phyloP scores from a whole-genome alignment of 2,797 vertebrate species.

The Lateolabrax maculatus region DNA sequence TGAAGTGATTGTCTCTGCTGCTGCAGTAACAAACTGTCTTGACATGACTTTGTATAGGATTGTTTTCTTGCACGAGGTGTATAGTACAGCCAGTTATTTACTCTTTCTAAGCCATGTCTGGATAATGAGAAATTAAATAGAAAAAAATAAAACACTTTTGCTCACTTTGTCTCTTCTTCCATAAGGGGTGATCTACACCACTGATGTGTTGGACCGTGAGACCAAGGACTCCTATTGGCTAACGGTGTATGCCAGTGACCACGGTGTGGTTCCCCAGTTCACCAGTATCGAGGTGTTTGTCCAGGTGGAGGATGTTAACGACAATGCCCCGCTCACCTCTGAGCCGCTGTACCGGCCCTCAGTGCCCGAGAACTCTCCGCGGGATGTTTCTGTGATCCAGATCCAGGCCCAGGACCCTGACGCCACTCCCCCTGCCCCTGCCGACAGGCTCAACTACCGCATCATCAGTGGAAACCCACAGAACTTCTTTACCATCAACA shows the following conservation, averaged over 20 bases:
- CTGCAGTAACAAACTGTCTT: neutral
- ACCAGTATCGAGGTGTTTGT: slow-evolving; percentile 92
- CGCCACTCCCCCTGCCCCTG: slow-evolving; percentile 77
- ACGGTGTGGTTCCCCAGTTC: slow-evolving; percentile 93
- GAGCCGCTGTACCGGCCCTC: slow-evolving; percentile 93
- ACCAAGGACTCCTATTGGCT: slow-evolving; percentile 97
- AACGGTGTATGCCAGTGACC: slow-evolving; percentile 94
- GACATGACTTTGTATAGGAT: neutral
- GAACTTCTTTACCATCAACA: slow-evolving; percentile 95
- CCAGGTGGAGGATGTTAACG: slow-evolving; percentile 95
- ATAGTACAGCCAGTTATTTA: neutral
- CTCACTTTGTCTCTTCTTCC: slow-evolving; percentile 17
- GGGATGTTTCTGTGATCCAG: slow-evolving; percentile 94
- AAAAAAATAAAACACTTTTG: neutral
- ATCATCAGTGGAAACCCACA: slow-evolving; percentile 97
- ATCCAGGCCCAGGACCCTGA: slow-evolving; percentile 96
- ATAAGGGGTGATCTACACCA: slow-evolving; percentile 94
- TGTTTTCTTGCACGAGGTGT: neutral
- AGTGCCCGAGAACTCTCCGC: slow-evolving; percentile 92
- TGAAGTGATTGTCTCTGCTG: neutral
- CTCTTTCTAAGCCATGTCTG: neutral
- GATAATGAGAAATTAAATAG: neutral
- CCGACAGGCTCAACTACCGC: slow-evolving; percentile 88
- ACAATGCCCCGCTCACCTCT: slow-evolving; percentile 94
- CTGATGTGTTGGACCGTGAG: slow-evolving; percentile 94